These are phyloP conservation scores for Zaprionus camerounensis DNA, from an alignment of 1,140 invertebrate genomes.

Conservation along the genomic window DNA sequence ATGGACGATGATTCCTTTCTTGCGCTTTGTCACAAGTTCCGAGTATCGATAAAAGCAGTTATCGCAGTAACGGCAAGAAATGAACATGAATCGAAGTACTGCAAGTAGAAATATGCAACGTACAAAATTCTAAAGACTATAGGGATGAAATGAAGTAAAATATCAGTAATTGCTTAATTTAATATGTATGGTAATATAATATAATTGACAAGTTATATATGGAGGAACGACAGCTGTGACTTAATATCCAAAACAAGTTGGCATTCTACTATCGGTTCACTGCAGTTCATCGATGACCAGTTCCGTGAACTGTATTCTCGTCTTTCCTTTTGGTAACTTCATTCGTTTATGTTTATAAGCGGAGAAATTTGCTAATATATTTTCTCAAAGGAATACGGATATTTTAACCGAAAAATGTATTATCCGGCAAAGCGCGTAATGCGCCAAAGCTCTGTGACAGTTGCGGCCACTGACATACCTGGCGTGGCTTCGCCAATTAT, in stretches of 20 bases:
- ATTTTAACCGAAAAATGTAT: conserved; percentile 42
- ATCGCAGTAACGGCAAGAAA: not conserved
- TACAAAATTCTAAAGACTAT: not conserved
- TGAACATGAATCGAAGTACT: not conserved
- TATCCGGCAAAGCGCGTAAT: conserved; percentile 69
- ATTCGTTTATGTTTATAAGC: not conserved
- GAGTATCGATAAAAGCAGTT: not conserved
- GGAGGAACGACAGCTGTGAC: not conserved
- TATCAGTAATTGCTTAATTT: not conserved
- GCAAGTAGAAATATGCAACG: not conserved
- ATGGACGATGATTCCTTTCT: not conserved
- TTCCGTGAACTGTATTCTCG: not conserved
- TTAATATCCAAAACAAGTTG: not conserved
- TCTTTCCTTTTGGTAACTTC: not conserved
- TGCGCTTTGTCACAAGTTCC: not conserved
- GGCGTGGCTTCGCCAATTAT: conserved; percentile 52
- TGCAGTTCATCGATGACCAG: not conserved
- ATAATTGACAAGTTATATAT: not conserved
- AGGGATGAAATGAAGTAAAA: not conserved
- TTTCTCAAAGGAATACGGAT: not conserved
- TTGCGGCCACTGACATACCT: conserved; percentile 46
- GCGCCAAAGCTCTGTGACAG: conserved; percentile 66
- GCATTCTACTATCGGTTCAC: not conserved
- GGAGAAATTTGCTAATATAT: not conserved
- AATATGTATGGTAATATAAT: not conserved